A percentile compares a stretch with the other conserved stretches of the same genome.
Evolutionary conservation across 2,888 invertebrate genomes (phyloP).

Genomic region (Hirtodrosophila histrioides): DNA sequence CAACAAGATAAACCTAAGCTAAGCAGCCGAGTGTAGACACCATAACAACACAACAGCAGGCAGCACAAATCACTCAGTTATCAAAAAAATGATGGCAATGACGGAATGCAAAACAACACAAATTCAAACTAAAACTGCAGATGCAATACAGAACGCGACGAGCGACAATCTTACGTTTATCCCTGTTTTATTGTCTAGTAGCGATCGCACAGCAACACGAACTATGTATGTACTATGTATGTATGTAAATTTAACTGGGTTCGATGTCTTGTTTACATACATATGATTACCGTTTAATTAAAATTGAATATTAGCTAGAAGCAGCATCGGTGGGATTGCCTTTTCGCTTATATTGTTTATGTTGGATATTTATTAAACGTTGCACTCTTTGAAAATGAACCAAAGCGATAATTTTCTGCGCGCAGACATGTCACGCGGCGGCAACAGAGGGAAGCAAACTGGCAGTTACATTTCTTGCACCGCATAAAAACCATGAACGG

Average conservation of each 20-base stretch:
- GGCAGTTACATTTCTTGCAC: slow-evolving; percentile 40
- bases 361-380: neutral
- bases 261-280: neutral
- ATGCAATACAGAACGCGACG: slow-evolving; percentile 14
- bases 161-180: slow-evolving; percentile 23
- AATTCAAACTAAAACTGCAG: slow-evolving; percentile 11
- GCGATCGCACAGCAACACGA: slow-evolving; percentile 27
- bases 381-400: slow-evolving; percentile 24
- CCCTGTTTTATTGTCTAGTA: slow-evolving; percentile 24
- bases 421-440: slow-evolving; percentile 38
- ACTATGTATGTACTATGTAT: neutral
- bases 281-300: neutral
- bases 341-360: neutral
- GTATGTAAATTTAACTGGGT: neutral
- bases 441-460: slow-evolving; percentile 43
- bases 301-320: neutral
- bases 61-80: slow-evolving; percentile 37
- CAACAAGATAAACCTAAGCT: slow-evolving; percentile 48
- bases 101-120: slow-evolving; percentile 22
- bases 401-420: slow-evolving; percentile 31
- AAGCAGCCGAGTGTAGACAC: slow-evolving; percentile 22
- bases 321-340: neutral
- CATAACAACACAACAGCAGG: slow-evolving; percentile 32
- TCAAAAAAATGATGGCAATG: slow-evolving; percentile 34
- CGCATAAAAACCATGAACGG: slow-evolving; percentile 5